Base-by-base conservation (phyloP, 2,888 invertebrate species). In the Andrena chrysosceles region DNA sequence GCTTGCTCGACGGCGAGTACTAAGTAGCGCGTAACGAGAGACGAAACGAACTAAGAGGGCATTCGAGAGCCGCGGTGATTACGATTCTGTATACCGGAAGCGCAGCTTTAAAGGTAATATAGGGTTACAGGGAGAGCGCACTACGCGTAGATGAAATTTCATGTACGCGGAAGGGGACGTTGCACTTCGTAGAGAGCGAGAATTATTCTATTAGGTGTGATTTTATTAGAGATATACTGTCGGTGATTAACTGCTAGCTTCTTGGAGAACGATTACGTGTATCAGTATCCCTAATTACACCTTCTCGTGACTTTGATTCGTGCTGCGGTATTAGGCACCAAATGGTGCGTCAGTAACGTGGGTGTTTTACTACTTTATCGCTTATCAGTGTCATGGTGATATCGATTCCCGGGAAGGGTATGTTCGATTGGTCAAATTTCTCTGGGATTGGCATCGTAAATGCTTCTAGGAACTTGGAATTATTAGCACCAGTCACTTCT, bases 1-100 rank as follows among this genome's bases (percentile, higher is more conserved):
- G 33, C 20, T 20, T 35, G 52, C 31, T 35, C 48, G 59, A 66
- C 71, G 31, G 42, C 60, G 52, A 23, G 33, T 35, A 31, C 33
- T 64, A 88, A 85, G 84, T 87, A 87, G 89, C 77, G 83, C 81
- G 77, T 79, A 81, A 85, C 87, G 66, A 59, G 75, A 75, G 64
- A 33, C 73, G 69, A 83, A 88, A 72, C 72, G 49, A 74, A 68
- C 31, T 23, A 60, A 33, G 77, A 67, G 75, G 69, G 73, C 60
- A 85, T 77, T 77, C 69, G 77, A 78, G 70, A 82, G 56, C 13
- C 76, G 42, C 29, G 29, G 48, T n/a, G 80, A 82, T 88, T 82
- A 78, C 76, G 79, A 84, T 87, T 79, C 42, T 5, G 42, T 42
- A 54, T 59, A 85, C 81, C 81, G 87, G 83, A 87, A 83, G 78